Conservation (phyloP, 2,797 vertebrate genomes). For the Peromyscus eremicus region DNA sequence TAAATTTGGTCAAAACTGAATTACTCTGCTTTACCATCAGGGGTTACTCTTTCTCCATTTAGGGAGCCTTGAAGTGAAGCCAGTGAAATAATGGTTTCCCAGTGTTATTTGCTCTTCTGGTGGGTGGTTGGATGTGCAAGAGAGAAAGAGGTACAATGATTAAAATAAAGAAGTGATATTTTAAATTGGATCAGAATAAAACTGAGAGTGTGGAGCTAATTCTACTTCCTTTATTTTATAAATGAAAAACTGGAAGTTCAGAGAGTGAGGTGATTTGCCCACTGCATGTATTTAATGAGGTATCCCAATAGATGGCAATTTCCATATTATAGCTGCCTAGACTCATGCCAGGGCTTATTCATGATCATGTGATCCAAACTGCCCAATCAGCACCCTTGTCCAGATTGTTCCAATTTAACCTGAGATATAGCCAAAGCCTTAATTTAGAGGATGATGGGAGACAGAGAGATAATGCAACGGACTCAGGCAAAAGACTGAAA, state of each 20-base stretch:
- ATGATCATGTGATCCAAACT: neutral
- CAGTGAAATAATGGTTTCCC: neutral
- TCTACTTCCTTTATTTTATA: neutral
- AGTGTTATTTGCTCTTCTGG: neutral
- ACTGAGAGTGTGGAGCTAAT: neutral
- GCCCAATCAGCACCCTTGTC: neutral
- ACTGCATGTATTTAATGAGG: neutral
- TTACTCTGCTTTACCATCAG: neutral
- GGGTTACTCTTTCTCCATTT: neutral
- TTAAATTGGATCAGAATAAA: conserved; percentile 27
- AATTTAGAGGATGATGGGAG: neutral
- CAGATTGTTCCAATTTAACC: neutral
- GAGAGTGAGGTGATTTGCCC: neutral
- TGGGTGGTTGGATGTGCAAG: neutral
- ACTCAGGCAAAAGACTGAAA: neutral
- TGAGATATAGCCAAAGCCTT: neutral
- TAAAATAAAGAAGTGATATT: neutral
- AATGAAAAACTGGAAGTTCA: neutral
- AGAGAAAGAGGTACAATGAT: neutral
- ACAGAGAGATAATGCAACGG: neutral
- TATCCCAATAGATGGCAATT: neutral
- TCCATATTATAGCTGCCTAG: neutral
- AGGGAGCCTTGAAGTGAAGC: neutral
- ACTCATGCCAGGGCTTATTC: neutral
- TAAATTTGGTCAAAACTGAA: conserved; percentile 1